These are phyloP conservation scores for Hybos culiciformis DNA, from an alignment of 2,888 invertebrate species.

Conservation along the genomic window DNA sequence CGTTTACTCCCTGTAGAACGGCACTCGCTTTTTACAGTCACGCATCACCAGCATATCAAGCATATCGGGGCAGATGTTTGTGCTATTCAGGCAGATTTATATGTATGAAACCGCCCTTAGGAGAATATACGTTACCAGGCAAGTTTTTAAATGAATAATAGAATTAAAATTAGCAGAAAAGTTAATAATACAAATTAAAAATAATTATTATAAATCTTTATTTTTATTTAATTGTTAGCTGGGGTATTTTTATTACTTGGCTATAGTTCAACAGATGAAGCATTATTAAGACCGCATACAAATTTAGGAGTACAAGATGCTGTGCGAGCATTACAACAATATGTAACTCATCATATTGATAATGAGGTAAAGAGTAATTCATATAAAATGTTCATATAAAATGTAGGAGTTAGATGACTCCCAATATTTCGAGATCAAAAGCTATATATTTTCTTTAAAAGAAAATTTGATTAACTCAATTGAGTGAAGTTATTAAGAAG, in stretches of 20 bases:
- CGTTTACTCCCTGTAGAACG: slow-evolving; percentile 74
- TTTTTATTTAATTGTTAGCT: slow-evolving; percentile 37
- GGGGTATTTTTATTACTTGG: slow-evolving; percentile 81
- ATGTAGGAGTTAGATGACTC: not conserved
- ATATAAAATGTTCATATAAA: slow-evolving; percentile 6
- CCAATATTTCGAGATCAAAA: not conserved
- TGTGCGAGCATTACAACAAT: slow-evolving; percentile 66
- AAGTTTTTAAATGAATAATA: too few species aligned
- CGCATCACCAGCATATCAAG: slow-evolving; percentile 80
- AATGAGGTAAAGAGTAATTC: slow-evolving; percentile 48
- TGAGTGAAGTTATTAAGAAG: too few species aligned
- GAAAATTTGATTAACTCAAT: too few species aligned
- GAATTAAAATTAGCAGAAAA: not conserved
- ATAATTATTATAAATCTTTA: not conserved
- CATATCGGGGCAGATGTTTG: slow-evolving; percentile 74
- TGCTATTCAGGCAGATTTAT: slow-evolving; percentile 87
- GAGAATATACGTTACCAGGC: slow-evolving; percentile 39
- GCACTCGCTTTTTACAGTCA: slow-evolving; percentile 82
- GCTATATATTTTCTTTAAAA: not conserved
- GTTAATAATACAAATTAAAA: not conserved
- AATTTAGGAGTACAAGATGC: slow-evolving; percentile 75
- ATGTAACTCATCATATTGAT: slow-evolving; percentile 55
- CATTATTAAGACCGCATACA: slow-evolving; percentile 65
- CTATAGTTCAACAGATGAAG: slow-evolving; percentile 81
- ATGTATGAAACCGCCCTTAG: slow-evolving; percentile 73